These are phyloP conservation scores for Ophion slaviceki DNA, from an alignment of 2,888 invertebrate genomes.

Conservation along the genomic window DNA sequence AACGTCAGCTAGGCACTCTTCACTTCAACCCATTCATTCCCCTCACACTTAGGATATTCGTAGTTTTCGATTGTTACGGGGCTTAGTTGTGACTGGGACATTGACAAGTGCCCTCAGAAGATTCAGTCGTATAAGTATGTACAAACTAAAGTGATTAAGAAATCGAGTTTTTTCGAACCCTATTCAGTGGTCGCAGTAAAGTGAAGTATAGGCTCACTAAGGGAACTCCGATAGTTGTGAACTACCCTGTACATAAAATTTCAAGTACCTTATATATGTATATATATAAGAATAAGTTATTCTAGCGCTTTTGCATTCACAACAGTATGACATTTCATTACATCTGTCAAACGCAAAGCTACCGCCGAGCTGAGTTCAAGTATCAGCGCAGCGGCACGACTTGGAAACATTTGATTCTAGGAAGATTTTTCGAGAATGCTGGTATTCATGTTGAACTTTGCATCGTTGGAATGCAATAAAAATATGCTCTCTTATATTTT, in stretches of 20 bases:
- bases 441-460: neutral
- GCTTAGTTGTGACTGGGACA: constrained; percentile 41
- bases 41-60: neutral
- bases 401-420: neutral
- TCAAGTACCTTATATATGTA: neutral
- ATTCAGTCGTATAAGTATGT: neutral
- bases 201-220: too few species aligned
- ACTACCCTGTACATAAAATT: too few species aligned
- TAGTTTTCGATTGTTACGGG: constrained; percentile 13
- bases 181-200: too few species aligned
- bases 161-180: too few species aligned
- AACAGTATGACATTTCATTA: constrained; percentile 43
- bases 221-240: too few species aligned
- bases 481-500: too few species aligned
- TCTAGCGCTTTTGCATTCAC: constrained; percentile 24
- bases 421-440: neutral
- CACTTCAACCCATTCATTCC: neutral
- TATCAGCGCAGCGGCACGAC: neutral
- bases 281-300: constrained; percentile 13
- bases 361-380: constrained; percentile 21
- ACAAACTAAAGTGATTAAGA: too few species aligned
- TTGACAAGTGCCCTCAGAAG: constrained; percentile 23
- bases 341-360: constrained; percentile 51
- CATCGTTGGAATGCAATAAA: neutral
- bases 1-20: constrained; percentile 1